These are phyloP conservation scores for Limnephilus marmoratus DNA, from an alignment of 2,888 invertebrate genomes.

Conservation along the genomic window DNA sequence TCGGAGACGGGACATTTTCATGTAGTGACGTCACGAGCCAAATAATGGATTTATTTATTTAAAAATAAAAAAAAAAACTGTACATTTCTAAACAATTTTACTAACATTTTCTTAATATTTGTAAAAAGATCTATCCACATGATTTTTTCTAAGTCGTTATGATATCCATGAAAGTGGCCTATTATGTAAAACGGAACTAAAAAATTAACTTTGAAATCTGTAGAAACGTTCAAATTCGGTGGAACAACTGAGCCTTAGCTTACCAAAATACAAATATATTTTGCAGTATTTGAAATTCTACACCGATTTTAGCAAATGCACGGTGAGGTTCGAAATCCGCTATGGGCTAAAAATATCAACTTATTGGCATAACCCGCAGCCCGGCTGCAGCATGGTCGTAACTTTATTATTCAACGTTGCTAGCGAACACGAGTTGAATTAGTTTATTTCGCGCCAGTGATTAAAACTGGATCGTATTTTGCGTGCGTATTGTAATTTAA, in stretches of 20 bases:
- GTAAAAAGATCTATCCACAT: no score
- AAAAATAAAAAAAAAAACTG: no score
- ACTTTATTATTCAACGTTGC: constrained; percentile 19
- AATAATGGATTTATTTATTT: no score
- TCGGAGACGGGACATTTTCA: no score
- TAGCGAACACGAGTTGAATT: neutral
- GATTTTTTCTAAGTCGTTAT: no score
- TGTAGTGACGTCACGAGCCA: no score
- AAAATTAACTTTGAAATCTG: no score
- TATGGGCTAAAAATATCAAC: neutral
- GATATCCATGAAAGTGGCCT: no score
- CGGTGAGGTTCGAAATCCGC: neutral
- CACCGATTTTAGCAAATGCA: neutral
- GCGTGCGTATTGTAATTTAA: neutral
- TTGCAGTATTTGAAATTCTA: neutral
- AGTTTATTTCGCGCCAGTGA: neutral
- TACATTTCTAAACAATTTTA: no score
- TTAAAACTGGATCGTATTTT: neutral
- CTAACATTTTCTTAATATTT: no score
- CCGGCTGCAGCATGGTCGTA: constrained; percentile 23
- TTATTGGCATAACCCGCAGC: neutral
- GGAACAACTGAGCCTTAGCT: neutral
- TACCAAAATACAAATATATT: neutral
- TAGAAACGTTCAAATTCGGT: no score
- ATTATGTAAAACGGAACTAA: no score